Evolutionary conservation across 2,113 vertebrate genomes (phyloP), one percentile per base, ranked within the genome.

Genomic region (Felis chaus): DNA sequence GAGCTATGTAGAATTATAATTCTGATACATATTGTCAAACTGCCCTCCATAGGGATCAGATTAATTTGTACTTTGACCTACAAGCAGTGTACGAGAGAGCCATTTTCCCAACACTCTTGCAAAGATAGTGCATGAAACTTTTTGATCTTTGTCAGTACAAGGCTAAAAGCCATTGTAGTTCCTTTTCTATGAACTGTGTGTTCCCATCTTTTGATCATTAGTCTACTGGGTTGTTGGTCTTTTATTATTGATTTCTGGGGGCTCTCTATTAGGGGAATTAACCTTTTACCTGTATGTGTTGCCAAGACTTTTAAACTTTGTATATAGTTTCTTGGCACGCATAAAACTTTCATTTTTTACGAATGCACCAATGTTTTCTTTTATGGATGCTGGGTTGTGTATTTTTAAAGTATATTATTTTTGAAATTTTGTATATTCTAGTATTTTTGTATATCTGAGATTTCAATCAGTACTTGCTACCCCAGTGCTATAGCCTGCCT

Each of bases 61-160:
- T 29, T 55, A 66, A 85, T 76, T 84, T 94, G 19, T 63, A 87
- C 63, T 82, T 82, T 97, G 41, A 86, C 73, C 31, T 86, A 69
- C 1, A 89, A 85, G 76, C 48, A 73, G 4, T 63, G 6, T n/a
- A 33, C 71, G 57, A 74, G 61, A 89, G 23, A 81, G 23, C 36
- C 18, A 6, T 50, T 61, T 86, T 91, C 23, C 15, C 15, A 36
- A 53, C 1, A 85, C 18, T 73, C 57, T 66, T 83, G 76, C 39
- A 33, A 63, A 78, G 84, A 76, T 1, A 83, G 68, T 18, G 1
- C 33, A 25, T 41, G 50, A 93, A 85, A 41, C 39, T 90, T 89
- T 29, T 63, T 94, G 14, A 33, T 83, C 25, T 83, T 93, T 89
- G 81, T 36, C 65, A 65, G 10, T 45, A 55, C 6, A 57, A 81